These are phyloP conservation scores for Campylomormyrus numenius DNA, from an alignment of 2,113 vertebrate species.

Conservation along the genomic window DNA sequence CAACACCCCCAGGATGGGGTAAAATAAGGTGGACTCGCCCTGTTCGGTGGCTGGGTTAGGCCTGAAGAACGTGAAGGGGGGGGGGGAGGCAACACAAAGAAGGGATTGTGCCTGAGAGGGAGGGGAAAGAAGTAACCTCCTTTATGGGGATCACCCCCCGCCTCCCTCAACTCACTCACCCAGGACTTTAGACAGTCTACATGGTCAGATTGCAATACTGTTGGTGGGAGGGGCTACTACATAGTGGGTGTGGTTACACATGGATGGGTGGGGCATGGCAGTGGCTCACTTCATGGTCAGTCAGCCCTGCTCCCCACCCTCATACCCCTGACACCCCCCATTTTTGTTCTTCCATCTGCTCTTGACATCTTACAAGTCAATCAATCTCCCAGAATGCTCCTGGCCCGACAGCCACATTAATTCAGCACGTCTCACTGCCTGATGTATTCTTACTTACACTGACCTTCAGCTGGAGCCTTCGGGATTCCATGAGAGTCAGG, in stretches of 20 bases:
- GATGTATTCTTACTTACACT: slow-evolving; percentile 59
- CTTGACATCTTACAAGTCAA: slow-evolving; percentile 77
- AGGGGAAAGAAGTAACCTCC: neutral
- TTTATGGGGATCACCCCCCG: neutral
- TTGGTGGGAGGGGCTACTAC: neutral
- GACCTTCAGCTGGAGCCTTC: slow-evolving; percentile 54
- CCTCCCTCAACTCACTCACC: neutral
- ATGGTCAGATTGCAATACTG: neutral
- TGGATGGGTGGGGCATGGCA: neutral
- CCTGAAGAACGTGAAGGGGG: neutral
- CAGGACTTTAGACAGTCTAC: neutral
- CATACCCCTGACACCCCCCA: neutral
- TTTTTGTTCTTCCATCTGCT: slow-evolving; percentile 27
- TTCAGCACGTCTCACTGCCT: slow-evolving; percentile 58
- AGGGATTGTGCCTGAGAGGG: neutral
- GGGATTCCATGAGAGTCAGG: neutral
- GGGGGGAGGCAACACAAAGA: neutral
- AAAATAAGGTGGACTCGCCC: neutral
- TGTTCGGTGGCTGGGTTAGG: neutral
- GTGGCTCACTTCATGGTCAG: neutral
- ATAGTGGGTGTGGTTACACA: neutral
- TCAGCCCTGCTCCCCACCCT: neutral
- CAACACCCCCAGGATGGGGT: neutral
- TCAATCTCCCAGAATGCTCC: slow-evolving; percentile 60
- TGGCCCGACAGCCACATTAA: slow-evolving; percentile 62